These are phyloP conservation scores for Papilio aristodemus DNA, from an alignment of 1,140 invertebrate species.

Conservation along the genomic window DNA sequence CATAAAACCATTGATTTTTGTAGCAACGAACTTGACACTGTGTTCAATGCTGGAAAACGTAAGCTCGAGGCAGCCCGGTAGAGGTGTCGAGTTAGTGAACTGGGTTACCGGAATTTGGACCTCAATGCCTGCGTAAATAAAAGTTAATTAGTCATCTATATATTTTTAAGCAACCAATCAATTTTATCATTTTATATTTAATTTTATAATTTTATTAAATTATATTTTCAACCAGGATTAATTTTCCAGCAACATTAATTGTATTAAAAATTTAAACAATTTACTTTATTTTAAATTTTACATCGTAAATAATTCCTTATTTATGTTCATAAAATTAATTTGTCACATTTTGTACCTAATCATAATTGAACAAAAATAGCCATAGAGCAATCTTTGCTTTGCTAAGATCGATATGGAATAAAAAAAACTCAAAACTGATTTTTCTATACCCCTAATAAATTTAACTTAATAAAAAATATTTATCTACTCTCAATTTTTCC, in stretches of 20 bases:
- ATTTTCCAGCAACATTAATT: no score
- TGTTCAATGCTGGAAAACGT: constrained; percentile 16
- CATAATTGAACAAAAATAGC: no score
- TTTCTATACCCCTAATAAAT: no score
- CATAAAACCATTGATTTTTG: constrained; percentile 28
- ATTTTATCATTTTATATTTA: not conserved
- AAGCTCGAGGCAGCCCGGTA: constrained; percentile 23
- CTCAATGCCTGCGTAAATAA: constrained; percentile 49
- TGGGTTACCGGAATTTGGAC: constrained; percentile 54
- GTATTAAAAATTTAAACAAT: no score
- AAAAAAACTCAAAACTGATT: no score
- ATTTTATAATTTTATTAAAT: constrained; percentile 27
- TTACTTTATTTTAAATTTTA: no score
- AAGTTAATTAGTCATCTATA: constrained; percentile 53
- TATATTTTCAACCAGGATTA: not conserved
- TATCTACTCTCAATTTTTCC: not conserved
- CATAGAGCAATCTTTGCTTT: no score
- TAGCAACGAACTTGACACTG: constrained; percentile 8
- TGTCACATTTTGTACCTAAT: no score
- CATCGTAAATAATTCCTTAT: no score
- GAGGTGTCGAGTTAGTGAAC: constrained; percentile 38
- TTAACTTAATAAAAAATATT: not conserved
- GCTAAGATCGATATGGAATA: no score
- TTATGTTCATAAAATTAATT: no score
- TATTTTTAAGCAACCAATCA: constrained; percentile 45